Percentiles rank a stretch among this genome's conserved stretches.
Evolutionary conservation across 2,113 vertebrate species (phyloP).

Genomic region (Ellobius talpinus): DNA sequence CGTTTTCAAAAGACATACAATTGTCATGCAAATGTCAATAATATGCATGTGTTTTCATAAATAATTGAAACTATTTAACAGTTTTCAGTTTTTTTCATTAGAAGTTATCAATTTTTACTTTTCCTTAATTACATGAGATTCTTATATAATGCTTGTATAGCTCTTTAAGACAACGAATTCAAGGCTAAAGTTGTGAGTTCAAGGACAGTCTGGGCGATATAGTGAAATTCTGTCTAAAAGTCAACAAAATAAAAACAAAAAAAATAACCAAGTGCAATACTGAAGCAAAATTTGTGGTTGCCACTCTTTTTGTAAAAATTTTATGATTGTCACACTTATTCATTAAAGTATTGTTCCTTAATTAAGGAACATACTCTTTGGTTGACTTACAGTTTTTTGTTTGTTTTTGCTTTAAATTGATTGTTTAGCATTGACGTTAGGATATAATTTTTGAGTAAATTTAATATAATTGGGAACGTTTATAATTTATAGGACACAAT

Average conservation of each 20-base stretch:
- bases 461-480: constrained; percentile 48
- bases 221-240: not conserved
- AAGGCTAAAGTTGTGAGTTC: not conserved
- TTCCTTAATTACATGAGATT: not conserved
- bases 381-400: not conserved
- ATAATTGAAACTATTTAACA: not conserved
- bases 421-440: not conserved
- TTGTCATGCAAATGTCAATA: not conserved
- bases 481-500: not conserved
- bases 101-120: not conserved
- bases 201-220: not conserved
- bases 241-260: not conserved
- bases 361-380: not conserved
- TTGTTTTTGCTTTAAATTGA: constrained; percentile 46
- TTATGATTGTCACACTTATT: not conserved
- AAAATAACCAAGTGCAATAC: not conserved
- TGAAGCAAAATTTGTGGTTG: constrained; percentile 21
- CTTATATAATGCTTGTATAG: not conserved
- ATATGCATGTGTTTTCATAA: not conserved
- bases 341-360: not conserved
- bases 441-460: not conserved
- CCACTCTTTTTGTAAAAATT: not conserved
- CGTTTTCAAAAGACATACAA: not conserved
- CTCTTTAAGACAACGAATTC: not conserved
- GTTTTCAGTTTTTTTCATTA: constrained; percentile 34